A percentile compares a stretch with the other conserved stretches of the same genome.
phyloP scores from a whole-genome alignment of 2,797 vertebrate species.

The Lepidocolaptes lacrymiger region DNA sequence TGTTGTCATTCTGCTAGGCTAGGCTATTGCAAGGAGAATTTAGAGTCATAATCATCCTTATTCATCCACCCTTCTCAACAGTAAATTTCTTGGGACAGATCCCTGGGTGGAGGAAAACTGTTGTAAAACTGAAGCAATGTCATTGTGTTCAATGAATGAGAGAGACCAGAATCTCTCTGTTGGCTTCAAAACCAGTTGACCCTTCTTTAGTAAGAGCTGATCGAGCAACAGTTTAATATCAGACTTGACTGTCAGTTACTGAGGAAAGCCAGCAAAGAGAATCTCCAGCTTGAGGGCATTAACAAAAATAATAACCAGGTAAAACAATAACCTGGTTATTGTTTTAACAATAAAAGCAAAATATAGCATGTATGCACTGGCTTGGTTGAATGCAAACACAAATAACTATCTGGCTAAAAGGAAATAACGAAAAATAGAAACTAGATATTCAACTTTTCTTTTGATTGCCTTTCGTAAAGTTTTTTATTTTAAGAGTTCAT shows the following conservation, averaged over 20 bases:
- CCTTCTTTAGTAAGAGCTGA: not conserved
- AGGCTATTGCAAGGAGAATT: not conserved
- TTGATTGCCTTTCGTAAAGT: not conserved
- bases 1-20: constrained; percentile 29
- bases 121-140: not conserved
- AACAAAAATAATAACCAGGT: not conserved
- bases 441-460: not conserved
- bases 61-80: not conserved
- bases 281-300: not conserved
- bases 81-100: not conserved
- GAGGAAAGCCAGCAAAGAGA: not conserved
- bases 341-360: too few relatives aligned
- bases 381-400: not conserved
- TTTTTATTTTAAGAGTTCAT: not conserved
- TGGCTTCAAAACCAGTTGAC: not conserved
- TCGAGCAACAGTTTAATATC: not conserved
- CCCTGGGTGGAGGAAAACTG: not conserved
- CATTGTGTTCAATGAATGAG: not conserved
- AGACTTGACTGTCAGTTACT: not conserved
- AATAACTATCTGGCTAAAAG: not conserved
- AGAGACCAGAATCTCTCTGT: not conserved
- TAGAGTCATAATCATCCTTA: constrained; percentile 2
- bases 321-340: not conserved
- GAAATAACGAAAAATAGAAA: not conserved
- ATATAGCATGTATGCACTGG: not conserved